A percentile compares a stretch with the other conserved stretches of the same genome.
Conservation (phyloP, 30 jellyfish, hydroid and myxozoan species). For the Cassiopea xamachana region DNA sequence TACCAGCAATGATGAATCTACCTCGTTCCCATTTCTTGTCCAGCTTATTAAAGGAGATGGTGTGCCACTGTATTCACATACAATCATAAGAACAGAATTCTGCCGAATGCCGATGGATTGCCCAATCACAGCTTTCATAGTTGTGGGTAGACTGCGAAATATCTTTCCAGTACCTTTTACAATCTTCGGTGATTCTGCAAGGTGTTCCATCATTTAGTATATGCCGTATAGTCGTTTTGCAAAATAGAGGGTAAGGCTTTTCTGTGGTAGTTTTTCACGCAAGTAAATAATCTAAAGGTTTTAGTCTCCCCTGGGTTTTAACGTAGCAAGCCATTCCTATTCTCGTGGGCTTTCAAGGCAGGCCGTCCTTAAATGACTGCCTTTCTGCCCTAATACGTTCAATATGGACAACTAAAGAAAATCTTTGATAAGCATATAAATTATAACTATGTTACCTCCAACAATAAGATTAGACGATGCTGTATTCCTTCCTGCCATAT, state of each 20-base stretch:
- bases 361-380: too few relatives aligned
- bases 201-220: not conserved
- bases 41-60: slow-evolving; percentile 82
- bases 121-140: slow-evolving; percentile 63
- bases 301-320: too few relatives aligned
- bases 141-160: slow-evolving; percentile 22
- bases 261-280: too few relatives aligned
- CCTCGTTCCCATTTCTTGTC: slow-evolving; percentile 74
- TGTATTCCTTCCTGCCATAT: slow-evolving; percentile 70
- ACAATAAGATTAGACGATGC: slow-evolving; percentile 58
- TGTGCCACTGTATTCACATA: slow-evolving; percentile 75
- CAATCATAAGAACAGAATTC: slow-evolving; percentile 59
- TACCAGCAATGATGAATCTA: slow-evolving; percentile 53
- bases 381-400: too few relatives aligned
- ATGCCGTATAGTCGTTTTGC: too few relatives aligned
- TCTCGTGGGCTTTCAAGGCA: too few relatives aligned
- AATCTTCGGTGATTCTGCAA: slow-evolving; percentile 67
- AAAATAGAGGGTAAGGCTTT: too few relatives aligned
- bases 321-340: too few relatives aligned
- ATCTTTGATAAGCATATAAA: not conserved
- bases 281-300: too few relatives aligned
- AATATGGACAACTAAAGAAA: too few relatives aligned
- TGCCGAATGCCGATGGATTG: slow-evolving; percentile 47
- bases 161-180: slow-evolving; percentile 38
- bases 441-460: slow-evolving; percentile 47